A percentile compares a stretch with the other conserved stretches of the same genome.
These are phyloP conservation scores for Callithrix jacchus DNA, from an alignment of 2,113 vertebrate genomes.

Conservation along the genomic window DNA sequence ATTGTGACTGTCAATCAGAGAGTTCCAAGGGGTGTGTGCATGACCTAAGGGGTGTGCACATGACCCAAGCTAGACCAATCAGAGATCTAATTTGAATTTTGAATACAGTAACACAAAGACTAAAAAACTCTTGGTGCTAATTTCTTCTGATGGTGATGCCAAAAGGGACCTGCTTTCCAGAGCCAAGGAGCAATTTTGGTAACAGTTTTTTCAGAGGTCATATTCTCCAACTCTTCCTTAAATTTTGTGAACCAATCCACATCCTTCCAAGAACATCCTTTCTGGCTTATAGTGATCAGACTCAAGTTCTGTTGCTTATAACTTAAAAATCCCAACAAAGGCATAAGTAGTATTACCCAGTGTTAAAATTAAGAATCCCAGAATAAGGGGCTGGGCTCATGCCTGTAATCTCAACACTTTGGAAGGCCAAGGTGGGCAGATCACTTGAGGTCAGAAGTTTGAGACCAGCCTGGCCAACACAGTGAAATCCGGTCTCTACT, in stretches of 20 bases:
- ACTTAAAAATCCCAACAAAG: neutral
- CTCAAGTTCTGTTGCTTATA: neutral
- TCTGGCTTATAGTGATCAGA: neutral
- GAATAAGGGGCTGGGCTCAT: neutral
- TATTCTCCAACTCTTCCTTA: neutral
- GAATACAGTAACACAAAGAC: neutral
- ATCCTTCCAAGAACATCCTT: neutral
- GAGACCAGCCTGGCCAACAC: too few species aligned
- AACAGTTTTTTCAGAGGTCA: neutral
- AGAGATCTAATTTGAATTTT: neutral
- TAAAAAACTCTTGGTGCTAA: neutral
- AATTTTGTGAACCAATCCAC: neutral
- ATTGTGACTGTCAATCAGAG: neutral
- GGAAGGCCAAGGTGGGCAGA: too few species aligned
- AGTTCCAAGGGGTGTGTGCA: too few species aligned
- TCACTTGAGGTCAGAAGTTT: too few species aligned
- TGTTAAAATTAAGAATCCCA: neutral
- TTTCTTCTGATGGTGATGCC: neutral
- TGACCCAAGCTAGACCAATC: neutral
- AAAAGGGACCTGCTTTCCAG: neutral
- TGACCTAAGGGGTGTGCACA: too few species aligned
- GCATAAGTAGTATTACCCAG: neutral
- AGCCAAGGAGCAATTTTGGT: neutral
- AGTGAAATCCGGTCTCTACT: too few species aligned
- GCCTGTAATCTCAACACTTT: too few species aligned